Base-by-base conservation (phyloP, 2,113 vertebrate species). In the Pogona vitticeps region DNA sequence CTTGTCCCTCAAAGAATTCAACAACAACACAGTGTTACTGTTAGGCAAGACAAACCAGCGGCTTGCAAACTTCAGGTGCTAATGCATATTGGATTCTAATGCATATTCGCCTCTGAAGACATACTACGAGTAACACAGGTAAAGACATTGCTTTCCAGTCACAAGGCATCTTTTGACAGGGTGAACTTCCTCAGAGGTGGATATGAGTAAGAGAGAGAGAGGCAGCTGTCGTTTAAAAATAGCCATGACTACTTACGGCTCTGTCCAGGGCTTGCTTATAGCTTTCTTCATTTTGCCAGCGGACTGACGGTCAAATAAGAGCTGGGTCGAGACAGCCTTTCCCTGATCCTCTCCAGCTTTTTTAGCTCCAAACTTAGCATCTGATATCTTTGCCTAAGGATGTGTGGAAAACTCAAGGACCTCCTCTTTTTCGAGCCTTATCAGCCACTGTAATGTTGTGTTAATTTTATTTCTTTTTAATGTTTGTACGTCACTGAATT, bases 161-260 rank as follows among this genome's bases (percentile, higher is more conserved):
- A 36, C 9, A 9, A 0, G 4, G 72, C 56, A 85, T 81, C 84
- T 81, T 87, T 85, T 80, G 33, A 71, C 23, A 20, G 40, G 61
- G 6, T 26, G 36, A 1, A 26, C n/a, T 77, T 80, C 73, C 75
- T 84, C 76, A 56, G 23, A 86, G 76, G 81, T 9, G 61, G 56
- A 80, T 79, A 17, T 58, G 83, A 68, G 13, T 70, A 71, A 61
- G 81, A 4, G 6, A 86, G 6, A 86, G 13, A 81, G 61, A 20
- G 40, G 21, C 18, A 15, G 1, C n/a, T 71, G 0, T 78, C 65
- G 59, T 80, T 80, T 65, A 26, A 67, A 88, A 75, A 83, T 0
- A 56, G 90, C n/a, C 84, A 73, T 81, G 92, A 80, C 42, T 63
- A 42, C 46, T 87, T 80, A 76, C 71, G 89, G 56, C 46, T 21